Conservation (phyloP, 2,113 vertebrate genomes). For the Pipa parva region DNA sequence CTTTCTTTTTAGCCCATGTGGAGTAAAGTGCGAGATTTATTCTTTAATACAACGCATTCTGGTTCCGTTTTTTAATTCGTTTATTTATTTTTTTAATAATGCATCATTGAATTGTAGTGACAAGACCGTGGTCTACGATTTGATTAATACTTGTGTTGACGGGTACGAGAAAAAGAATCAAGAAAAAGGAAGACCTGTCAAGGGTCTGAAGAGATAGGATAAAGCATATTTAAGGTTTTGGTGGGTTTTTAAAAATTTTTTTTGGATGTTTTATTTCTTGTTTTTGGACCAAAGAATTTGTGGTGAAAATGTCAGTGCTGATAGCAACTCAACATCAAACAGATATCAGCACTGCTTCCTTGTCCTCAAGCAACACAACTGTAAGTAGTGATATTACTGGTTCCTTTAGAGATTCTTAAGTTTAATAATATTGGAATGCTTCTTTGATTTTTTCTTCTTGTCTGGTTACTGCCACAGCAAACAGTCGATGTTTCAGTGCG, state of each 20-base stretch:
- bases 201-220: neutral
- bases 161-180: slow-evolving; percentile 7
- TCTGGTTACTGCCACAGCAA: neutral
- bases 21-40: slow-evolving; percentile 31
- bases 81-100: slow-evolving; percentile 11
- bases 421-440: neutral
- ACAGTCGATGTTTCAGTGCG: neutral
- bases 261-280: neutral
- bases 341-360: slow-evolving; percentile 52
- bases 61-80: neutral
- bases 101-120: slow-evolving; percentile 30
- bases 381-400: slow-evolving; percentile 11
- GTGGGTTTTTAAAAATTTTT: neutral
- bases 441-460: neutral
- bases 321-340: slow-evolving; percentile 61
- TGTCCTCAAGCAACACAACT: slow-evolving; percentile 20
- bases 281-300: slow-evolving; percentile 22
- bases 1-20: slow-evolving; percentile 5
- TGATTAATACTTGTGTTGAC: slow-evolving; percentile 54
- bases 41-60: slow-evolving; percentile 10
- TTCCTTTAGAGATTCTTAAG: neutral
- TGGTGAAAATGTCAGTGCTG: slow-evolving; percentile 55
- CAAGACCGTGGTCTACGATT: slow-evolving; percentile 32
- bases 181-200: neutral
- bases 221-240: too few relatives aligned